Percentiles rank a stretch among this genome's conserved stretches.
phyloP scores from a whole-genome alignment of 2,113 vertebrate species.

The Numida meleagris region DNA sequence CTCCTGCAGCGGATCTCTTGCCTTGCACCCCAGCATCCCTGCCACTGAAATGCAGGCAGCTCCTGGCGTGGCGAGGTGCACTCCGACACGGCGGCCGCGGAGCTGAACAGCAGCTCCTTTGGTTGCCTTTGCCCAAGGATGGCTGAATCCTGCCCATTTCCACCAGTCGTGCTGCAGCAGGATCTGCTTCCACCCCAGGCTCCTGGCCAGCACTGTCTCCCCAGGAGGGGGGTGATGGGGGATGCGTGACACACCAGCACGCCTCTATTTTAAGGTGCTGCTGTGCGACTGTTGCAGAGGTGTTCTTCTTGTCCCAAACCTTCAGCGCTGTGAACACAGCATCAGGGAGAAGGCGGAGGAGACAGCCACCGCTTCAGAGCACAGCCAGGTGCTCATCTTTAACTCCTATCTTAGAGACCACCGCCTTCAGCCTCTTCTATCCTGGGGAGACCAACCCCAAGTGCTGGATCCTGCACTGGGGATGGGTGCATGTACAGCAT shows the following conservation, averaged over 20 bases:
- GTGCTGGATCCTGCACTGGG: neutral
- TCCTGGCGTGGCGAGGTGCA: neutral
- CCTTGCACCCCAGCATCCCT: neutral
- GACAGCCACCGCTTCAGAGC: fast-evolving
- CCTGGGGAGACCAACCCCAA: neutral
- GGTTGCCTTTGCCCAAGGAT: fast-evolving
- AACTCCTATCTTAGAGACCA: neutral
- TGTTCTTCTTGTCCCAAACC: neutral
- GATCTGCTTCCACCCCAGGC: neutral
- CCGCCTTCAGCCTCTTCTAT: neutral
- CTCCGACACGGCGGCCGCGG: neutral
- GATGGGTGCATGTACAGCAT: neutral
- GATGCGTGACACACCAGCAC: neutral
- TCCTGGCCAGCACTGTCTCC: fast-evolving
- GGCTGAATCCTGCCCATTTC: neutral
- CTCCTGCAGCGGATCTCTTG: neutral
- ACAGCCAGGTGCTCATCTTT: fast-evolving
- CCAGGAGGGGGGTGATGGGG: neutral
- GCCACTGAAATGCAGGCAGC: neutral
- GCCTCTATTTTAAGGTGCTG: constrained; percentile 26
- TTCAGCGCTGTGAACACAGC: neutral
- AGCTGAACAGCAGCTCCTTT: neutral
- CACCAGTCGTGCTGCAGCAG: fast-evolving
- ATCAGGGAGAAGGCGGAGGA: neutral
- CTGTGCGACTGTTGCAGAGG: neutral